A percentile compares a stretch with the other conserved stretches of the same genome.
phyloP scores from a whole-genome alignment of 2,888 invertebrate species.

The Nomada hirtipes region DNA sequence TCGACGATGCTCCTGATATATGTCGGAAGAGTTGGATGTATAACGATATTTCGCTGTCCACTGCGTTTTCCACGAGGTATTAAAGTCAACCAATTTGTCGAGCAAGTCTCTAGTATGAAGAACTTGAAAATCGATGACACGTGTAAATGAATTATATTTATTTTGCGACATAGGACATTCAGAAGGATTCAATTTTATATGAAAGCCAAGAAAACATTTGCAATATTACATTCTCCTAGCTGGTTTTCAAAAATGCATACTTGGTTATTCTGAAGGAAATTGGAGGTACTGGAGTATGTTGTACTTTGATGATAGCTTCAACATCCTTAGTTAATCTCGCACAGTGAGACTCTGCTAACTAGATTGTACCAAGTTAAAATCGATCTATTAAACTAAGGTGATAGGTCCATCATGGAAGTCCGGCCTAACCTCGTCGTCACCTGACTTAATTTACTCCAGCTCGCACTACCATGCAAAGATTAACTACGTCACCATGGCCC shows the following conservation, averaged over 20 bases:
- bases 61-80: no score
- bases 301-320: background rate
- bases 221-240: no score
- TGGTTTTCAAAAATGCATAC: background rate
- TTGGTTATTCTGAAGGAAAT: background rate
- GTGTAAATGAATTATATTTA: no score
- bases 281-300: background rate
- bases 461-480: background rate
- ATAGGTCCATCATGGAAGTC: constrained; percentile 6
- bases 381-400: constrained; percentile 17
- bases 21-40: background rate
- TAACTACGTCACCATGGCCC: no score
- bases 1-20: background rate
- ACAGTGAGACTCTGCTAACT: background rate
- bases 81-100: no score
- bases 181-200: no score
- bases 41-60: background rate
- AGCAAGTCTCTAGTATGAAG: no score
- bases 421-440: constrained; percentile 3
- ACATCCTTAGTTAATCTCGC: background rate
- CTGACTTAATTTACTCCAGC: background rate
- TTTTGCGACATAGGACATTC: no score
- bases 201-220: no score
- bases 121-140: no score
- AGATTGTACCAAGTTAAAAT: constrained; percentile 6